Conservation (phyloP, 2,888 invertebrate genomes). For the Troglohyphantes excavatus region DNA sequence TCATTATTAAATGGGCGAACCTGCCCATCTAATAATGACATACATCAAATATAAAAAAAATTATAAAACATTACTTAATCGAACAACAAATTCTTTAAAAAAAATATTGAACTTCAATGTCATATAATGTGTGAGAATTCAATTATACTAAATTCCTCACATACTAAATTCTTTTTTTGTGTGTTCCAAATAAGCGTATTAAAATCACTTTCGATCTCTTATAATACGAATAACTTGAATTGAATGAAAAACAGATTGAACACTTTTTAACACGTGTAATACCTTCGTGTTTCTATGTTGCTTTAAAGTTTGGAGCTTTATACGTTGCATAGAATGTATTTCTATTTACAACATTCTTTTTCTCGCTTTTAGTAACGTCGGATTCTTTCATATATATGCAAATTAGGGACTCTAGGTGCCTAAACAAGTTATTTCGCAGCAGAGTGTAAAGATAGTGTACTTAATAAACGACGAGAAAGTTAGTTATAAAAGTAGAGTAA, state of each 20-base stretch:
- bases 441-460: neutral
- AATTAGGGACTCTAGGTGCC: neutral
- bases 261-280: neutral
- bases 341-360: neutral
- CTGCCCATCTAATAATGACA: too few relatives aligned
- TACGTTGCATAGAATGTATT: neutral
- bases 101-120: too few relatives aligned
- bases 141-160: too few relatives aligned
- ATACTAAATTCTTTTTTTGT: too few relatives aligned
- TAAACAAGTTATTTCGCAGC: neutral
- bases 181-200: too few relatives aligned
- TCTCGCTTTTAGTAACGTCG: neutral
- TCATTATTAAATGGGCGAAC: too few relatives aligned
- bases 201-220: neutral
- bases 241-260: neutral
- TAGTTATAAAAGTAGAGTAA: neutral
- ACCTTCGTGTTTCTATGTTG: neutral
- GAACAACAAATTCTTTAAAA: too few relatives aligned
- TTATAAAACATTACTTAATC: too few relatives aligned
- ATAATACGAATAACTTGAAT: neutral
- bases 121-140: too few relatives aligned
- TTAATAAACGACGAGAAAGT: neutral
- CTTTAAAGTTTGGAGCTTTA: neutral
- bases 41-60: too few relatives aligned
- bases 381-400: constrained; percentile 9